Evolutionary conservation across 2,797 vertebrate genomes (phyloP).

Genomic region (Enteromius mattozi): DNA sequence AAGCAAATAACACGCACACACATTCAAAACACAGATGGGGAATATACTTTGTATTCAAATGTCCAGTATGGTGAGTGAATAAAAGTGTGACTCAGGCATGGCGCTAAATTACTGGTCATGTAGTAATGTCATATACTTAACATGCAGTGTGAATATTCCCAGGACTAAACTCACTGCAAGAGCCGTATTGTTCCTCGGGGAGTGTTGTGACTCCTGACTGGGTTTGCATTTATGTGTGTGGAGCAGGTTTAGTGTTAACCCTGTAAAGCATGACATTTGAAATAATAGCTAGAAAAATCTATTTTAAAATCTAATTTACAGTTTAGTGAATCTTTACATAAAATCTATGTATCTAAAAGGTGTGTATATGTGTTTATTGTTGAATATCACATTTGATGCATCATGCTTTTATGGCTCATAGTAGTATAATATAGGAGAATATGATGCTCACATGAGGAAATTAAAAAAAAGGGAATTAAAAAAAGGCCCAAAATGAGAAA

Average conservation of each 20-base stretch:
- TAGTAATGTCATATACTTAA: constrained; percentile 44
- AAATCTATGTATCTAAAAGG: not conserved
- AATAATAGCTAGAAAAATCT: not conserved
- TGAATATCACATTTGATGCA: not conserved
- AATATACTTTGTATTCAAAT: constrained; percentile 26
- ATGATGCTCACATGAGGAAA: not conserved
- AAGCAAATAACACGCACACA: constrained; percentile 37
- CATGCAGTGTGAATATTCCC: constrained; percentile 21
- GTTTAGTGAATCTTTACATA: not conserved
- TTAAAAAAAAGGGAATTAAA: no score
- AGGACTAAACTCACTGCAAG: constrained; percentile 45
- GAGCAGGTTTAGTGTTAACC: not conserved
- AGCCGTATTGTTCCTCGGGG: constrained; percentile 48
- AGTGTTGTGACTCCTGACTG: constrained; percentile 36
- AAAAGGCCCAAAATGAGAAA: not conserved
- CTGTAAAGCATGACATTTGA: not conserved
- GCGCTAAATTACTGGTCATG: not conserved
- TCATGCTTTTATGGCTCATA: not conserved
- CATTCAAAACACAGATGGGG: constrained; percentile 15
- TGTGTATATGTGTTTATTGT: not conserved
- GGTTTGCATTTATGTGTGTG: constrained; percentile 39
- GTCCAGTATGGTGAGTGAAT: constrained; percentile 5
- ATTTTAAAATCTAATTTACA: not conserved
- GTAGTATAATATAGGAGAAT: not conserved
- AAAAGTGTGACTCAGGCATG: not conserved